Evolutionary conservation across 2,797 vertebrate genomes (phyloP).

Genomic region (Alectoris magna): DNA sequence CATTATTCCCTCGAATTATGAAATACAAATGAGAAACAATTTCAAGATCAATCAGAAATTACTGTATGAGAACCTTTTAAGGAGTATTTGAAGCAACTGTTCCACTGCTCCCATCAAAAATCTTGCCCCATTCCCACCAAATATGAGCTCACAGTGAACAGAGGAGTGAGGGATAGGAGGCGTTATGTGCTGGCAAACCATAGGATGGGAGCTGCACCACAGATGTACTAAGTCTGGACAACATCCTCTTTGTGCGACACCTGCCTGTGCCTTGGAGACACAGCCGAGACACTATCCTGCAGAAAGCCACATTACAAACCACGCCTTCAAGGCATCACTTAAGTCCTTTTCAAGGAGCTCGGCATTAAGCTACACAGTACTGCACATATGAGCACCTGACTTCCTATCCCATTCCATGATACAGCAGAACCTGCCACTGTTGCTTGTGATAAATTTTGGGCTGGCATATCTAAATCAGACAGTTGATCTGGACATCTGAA

Average conservation of each 20-base stretch:
- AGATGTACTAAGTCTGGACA: background rate
- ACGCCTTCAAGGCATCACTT: background rate
- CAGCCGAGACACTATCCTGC: fast-evolving
- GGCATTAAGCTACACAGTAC: background rate
- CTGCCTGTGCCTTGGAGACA: background rate
- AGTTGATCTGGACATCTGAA: background rate
- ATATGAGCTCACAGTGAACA: background rate
- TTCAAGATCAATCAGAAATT: fast-evolving
- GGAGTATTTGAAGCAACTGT: background rate
- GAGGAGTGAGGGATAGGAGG: fast-evolving
- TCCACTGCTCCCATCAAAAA: background rate
- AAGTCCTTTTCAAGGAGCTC: background rate
- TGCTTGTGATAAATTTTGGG: fast-evolving
- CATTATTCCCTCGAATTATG: background rate
- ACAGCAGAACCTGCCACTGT: background rate
- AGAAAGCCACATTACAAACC: background rate
- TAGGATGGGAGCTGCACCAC: background rate
- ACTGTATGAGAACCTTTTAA: background rate
- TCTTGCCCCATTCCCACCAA: background rate
- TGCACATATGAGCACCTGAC: background rate
- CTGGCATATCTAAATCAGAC: background rate
- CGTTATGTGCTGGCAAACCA: background rate
- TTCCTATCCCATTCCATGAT: fast-evolving
- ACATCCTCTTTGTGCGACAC: background rate
- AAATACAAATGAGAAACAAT: background rate